These are phyloP conservation scores for Gymnoscopelus braueri DNA, from an alignment of 2,797 vertebrate species.

Conservation along the genomic window DNA sequence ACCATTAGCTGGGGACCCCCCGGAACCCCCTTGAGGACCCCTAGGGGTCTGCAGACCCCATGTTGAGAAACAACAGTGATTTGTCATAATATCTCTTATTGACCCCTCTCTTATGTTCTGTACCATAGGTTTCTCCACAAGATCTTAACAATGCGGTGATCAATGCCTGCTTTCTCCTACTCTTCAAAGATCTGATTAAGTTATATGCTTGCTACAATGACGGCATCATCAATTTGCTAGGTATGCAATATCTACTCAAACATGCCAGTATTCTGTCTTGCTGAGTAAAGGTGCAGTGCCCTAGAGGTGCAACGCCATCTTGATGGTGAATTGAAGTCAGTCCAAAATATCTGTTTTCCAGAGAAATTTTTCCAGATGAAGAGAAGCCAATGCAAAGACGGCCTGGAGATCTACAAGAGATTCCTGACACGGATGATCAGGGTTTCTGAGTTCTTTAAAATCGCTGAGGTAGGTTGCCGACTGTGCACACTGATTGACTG, in stretches of 20 bases:
- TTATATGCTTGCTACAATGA: constrained; percentile 99
- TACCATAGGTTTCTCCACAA: constrained; percentile 89
- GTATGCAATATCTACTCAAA: constrained; percentile 71
- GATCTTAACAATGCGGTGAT: constrained; percentile 95
- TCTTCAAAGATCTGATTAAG: constrained; percentile 99
- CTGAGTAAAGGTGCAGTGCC: no score
- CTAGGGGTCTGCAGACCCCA: no score
- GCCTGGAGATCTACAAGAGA: constrained; percentile 98
- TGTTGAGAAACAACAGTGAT: no score
- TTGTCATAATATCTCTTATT: background rate
- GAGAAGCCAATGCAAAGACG: constrained; percentile 98
- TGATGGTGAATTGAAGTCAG: no score
- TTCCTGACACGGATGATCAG: constrained; percentile 98
- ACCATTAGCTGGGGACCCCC: no score
- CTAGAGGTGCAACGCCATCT: no score
- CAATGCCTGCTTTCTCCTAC: constrained; percentile 95
- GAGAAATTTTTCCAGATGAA: constrained; percentile 99
- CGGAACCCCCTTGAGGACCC: no score
- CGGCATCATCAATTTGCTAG: constrained; percentile 97
- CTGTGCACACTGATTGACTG: background rate
- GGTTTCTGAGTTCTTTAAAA: constrained; percentile 99
- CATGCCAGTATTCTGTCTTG: no score
- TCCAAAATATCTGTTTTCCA: constrained; percentile 50
- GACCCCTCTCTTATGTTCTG: background rate
- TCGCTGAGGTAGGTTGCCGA: constrained; percentile 88